These are phyloP conservation scores for Petroica traversi DNA, from an alignment of 2,113 vertebrate species.

Conservation along the genomic window DNA sequence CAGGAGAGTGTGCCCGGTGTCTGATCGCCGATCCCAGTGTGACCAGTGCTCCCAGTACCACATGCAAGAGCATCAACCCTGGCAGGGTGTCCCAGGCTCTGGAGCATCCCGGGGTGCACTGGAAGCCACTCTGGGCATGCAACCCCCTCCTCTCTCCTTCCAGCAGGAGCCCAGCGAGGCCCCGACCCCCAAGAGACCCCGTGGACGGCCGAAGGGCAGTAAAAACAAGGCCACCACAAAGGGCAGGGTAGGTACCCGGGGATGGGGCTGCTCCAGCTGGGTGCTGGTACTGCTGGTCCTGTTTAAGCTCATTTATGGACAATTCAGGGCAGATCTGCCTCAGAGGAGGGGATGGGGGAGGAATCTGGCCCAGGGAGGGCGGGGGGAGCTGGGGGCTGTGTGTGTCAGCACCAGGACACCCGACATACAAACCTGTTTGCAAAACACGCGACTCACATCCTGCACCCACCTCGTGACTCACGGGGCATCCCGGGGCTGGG, in stretches of 20 bases:
- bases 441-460: slow-evolving; percentile 69
- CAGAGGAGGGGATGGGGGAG: accelerated
- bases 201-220: slow-evolving; percentile 94
- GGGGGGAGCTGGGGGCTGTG: accelerated
- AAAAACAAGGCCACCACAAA: slow-evolving; percentile 88
- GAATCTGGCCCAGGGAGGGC: neutral
- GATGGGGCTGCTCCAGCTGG: accelerated
- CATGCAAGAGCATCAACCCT: neutral
- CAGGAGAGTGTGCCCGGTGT: neutral
- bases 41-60: neutral
- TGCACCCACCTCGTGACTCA: slow-evolving; percentile 65
- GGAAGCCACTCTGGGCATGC: accelerated
- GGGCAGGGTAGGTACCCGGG: slow-evolving; percentile 79
- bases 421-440: slow-evolving; percentile 22
- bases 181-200: slow-evolving; percentile 90
- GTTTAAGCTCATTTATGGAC: neutral
- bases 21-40: accelerated
- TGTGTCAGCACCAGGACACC: neutral
- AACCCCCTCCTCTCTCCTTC: neutral
- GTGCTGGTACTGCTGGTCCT: accelerated
- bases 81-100: accelerated
- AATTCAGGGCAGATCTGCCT: neutral
- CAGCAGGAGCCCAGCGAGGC: slow-evolving; percentile 91
- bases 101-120: accelerated
- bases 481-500: neutral